Evolutionary conservation across 2,113 vertebrate species (phyloP), one percentile per base, ranked within the genome.

Genomic region (Siphamia tubifer): DNA sequence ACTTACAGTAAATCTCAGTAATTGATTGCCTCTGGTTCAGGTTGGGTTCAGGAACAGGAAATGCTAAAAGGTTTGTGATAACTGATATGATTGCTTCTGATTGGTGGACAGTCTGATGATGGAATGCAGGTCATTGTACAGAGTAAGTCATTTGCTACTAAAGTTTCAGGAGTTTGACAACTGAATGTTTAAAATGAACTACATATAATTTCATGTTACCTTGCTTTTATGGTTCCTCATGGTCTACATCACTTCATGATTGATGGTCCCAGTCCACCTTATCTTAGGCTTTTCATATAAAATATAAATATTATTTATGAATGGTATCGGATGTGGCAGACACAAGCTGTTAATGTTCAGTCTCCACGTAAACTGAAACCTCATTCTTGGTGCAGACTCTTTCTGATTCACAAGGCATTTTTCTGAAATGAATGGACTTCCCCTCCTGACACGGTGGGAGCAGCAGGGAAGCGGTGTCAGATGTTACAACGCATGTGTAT

Each of bases 301-400:
- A 79, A 66, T 78, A 39, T 57, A 79, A 74, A 75, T 61, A 65
- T 77, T 70, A 81, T 87, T 82, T 87, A 85, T 81, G 79, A 79
- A 81, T 56, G 74, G 79, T 75, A 81, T 80, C 30, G 42, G 47
- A 82, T 69, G 48, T 61, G 49, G 60, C 5, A 11, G 70, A 76
- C 69, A 68, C 54, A 76, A 67, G 52, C 51, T 35, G 74, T 85
- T 79, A 81, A 86, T 73, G 9, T 82, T 65, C 49, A 62, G 56
- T 57, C 62, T 60, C 54, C 16, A 8, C 82, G 85, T 87, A 86
- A 90, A 70, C 23, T 43, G 83, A 90, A 72, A 83, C 71, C 80
- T 65, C 45, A 40, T 57, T 58, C 70, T 34, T 80, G 65, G 66
- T 77, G 73, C 55, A 32, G 43, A 68, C 42, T 48, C 65, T 53